Base-by-base conservation (phyloP, 2,888 invertebrate species). In the Liodrosophila aerea region DNA sequence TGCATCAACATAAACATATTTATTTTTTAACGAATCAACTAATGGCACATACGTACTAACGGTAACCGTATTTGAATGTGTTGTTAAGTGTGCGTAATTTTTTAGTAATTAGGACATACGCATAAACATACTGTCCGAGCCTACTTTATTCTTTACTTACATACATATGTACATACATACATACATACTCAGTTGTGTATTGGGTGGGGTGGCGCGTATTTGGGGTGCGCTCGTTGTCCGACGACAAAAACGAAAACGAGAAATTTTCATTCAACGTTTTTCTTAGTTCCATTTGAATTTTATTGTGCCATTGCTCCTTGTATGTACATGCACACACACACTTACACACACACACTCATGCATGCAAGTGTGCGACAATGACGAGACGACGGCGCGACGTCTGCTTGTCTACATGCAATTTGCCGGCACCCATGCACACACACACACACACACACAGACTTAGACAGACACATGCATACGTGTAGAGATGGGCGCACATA, bases 281-380 rank as follows among this genome's bases (percentile, higher is more conserved):
- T 59, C 68, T 71, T 72, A 45, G 52, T 68, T 59, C 31, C 59
- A 60, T 64, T 71, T 68, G 54, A 43, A 52, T 72, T 73, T 72
- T 69, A 65, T 72, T 64, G 73, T 73, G 73, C 73, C 68, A 61
- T 73, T 72, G 69, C 71, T 73, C 68, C 71, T 72, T 71, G 54
- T 57, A 61, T 51, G 64, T 61, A 34, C 36, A 57, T 34, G 7
- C 12, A 15, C 27, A 2, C 1, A 36, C 27, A 43, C 7, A 46
- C 9, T 29, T 11, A 44, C 31, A 44, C 11, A 40, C 22, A 13
- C 12, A 44, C 4, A 27, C 46, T 22, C 12, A 18, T 11, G 27
- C 37, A 27, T 45, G 36, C 12, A 36, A 27, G 49, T 44, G 46
- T 18, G 43, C 43, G 59, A 64, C 31, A 53, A 60, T 46, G 65